Conservation (phyloP, 2,888 invertebrate genomes). For the Sesia apiformis region DNA sequence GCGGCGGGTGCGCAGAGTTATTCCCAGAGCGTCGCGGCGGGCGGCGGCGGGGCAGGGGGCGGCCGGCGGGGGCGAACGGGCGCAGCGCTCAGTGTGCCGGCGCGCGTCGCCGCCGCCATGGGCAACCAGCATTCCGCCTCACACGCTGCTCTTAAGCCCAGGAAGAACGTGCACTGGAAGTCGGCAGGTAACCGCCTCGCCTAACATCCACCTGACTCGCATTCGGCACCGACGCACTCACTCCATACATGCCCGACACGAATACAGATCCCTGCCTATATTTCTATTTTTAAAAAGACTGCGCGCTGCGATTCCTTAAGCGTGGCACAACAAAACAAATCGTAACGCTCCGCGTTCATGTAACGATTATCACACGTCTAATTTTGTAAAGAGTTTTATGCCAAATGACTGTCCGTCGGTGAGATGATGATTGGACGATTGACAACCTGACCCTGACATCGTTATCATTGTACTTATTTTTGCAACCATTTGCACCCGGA, state of each 20-base stretch:
- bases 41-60: constrained; percentile 22
- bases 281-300: constrained; percentile 64
- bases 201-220: constrained; percentile 10
- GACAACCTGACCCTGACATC: background rate
- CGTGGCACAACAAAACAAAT: constrained; percentile 73
- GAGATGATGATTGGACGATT: constrained; percentile 21
- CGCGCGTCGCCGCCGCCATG: constrained; percentile 71
- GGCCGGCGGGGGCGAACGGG: constrained; percentile 31
- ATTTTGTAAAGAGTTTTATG: constrained; percentile 60
- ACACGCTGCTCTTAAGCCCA: constrained; percentile 70
- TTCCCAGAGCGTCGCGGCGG: constrained; percentile 41
- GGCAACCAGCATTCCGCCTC: constrained; percentile 70
- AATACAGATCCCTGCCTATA: constrained; percentile 32
- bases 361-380: constrained; percentile 65
- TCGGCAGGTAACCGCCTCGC: constrained; percentile 79
- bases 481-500: too few relatives aligned
- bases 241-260: constrained; percentile 10
- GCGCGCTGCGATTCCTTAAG: constrained; percentile 57
- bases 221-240: constrained; percentile 7
- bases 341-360: constrained; percentile 62
- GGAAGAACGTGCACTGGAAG: constrained; percentile 89
- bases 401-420: constrained; percentile 33
- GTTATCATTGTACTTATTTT: too few relatives aligned
- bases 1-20: constrained; percentile 37
- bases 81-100: constrained; percentile 57